A percentile compares a stretch with the other conserved stretches of the same genome.
Conservation (phyloP, 2,888 invertebrate species). For the Candidula unifasciata region DNA sequence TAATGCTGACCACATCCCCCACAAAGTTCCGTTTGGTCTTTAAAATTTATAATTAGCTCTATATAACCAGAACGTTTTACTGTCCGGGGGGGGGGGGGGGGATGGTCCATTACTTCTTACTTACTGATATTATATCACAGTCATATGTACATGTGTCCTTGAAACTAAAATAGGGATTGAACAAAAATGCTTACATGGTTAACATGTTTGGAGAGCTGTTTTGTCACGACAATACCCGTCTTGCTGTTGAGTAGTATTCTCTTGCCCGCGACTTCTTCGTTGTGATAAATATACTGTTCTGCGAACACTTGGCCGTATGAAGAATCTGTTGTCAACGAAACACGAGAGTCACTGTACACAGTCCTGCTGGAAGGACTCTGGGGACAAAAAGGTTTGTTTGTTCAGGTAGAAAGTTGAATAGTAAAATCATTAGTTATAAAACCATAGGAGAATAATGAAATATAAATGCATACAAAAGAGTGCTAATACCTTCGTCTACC, state of each 20-base stretch:
- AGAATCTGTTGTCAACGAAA: slow-evolving; percentile 32
- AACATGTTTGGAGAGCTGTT: slow-evolving; percentile 40
- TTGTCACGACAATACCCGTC: slow-evolving; percentile 9
- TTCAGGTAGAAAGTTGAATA: neutral
- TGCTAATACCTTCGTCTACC: too few species aligned
- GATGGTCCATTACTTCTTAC: too few species aligned
- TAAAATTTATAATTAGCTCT: too few species aligned
- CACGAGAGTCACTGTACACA: slow-evolving; percentile 5
- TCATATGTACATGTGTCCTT: neutral
- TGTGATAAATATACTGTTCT: slow-evolving; percentile 34
- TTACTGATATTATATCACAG: too few species aligned
- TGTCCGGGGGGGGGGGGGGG: too few species aligned
- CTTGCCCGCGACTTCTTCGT: slow-evolving; percentile 46
- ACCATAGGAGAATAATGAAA: too few species aligned
- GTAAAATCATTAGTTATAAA: too few species aligned
- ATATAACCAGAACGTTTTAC: too few species aligned
- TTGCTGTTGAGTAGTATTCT: neutral
- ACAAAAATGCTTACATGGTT: slow-evolving; percentile 28
- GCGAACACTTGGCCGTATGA: slow-evolving; percentile 44
- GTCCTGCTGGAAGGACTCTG: slow-evolving; percentile 40
- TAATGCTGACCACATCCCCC: too few species aligned
- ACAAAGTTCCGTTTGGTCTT: too few species aligned
- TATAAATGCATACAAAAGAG: too few species aligned
- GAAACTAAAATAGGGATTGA: too few species aligned
- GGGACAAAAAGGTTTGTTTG: neutral